Evolutionary conservation across 2,888 invertebrate species (phyloP).

Genomic region (Ornithoptera priamus): DNA sequence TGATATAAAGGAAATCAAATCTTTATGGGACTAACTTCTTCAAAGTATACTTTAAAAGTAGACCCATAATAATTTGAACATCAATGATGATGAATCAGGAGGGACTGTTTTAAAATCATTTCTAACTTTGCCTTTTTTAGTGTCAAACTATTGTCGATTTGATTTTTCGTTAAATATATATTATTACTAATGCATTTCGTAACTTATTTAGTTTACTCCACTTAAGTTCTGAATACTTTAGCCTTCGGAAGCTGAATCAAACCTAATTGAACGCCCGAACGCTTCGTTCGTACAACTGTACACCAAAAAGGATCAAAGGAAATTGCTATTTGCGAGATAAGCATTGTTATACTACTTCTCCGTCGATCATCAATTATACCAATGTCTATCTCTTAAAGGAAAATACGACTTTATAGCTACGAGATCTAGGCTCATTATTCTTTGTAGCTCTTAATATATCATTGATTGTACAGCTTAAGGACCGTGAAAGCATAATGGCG

Average conservation of each 20-base stretch:
- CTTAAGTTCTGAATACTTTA: too few relatives aligned
- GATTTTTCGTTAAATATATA: too few relatives aligned
- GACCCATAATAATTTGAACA: too few relatives aligned
- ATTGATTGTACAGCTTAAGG: slow-evolving; percentile 21
- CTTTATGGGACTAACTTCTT: too few relatives aligned
- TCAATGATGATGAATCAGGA: too few relatives aligned
- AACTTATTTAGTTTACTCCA: too few relatives aligned
- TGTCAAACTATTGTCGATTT: too few relatives aligned
- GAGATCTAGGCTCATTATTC: background rate
- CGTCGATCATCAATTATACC: slow-evolving; percentile 18
- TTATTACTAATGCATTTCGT: too few relatives aligned
- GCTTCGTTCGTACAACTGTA: background rate
- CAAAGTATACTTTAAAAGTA: too few relatives aligned
- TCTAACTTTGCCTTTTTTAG: too few relatives aligned
- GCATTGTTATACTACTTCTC: slow-evolving; percentile 10
- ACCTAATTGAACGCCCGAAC: slow-evolving; percentile 13
- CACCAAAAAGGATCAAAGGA: slow-evolving; percentile 17
- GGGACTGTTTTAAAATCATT: too few relatives aligned
- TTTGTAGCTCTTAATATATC: background rate
- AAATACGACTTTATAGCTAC: background rate
- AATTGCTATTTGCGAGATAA: slow-evolving; percentile 18
- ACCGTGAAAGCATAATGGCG: slow-evolving; percentile 24
- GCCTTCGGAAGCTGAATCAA: slow-evolving; percentile 7
- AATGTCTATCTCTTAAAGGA: background rate
- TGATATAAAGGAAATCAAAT: too few relatives aligned